phyloP scores from a whole-genome alignment of 2,888 invertebrate species.

The Synanthedon andrenaeformis region DNA sequence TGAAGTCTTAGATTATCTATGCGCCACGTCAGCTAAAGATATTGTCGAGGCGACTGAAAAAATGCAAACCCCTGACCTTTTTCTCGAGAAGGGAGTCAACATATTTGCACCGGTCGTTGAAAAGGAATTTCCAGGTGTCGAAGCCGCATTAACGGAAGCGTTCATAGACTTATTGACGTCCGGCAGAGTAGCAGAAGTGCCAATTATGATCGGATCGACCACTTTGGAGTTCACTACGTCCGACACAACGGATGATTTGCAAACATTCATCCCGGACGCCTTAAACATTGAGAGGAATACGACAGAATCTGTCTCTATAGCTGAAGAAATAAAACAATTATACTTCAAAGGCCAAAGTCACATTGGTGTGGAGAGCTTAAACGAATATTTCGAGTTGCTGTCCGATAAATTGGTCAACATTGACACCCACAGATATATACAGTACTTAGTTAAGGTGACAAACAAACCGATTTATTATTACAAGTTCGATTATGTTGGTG shows the following conservation, averaged over 20 bases:
- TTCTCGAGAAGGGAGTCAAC: slow-evolving; percentile 12
- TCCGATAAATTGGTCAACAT: slow-evolving; percentile 41
- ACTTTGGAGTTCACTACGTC: slow-evolving; percentile 34
- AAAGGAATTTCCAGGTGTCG: slow-evolving; percentile 49
- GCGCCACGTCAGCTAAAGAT: slow-evolving; percentile 41
- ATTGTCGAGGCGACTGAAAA: slow-evolving; percentile 35
- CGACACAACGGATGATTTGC: slow-evolving; percentile 32
- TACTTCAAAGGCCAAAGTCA: slow-evolving; percentile 37
- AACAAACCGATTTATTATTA: slow-evolving; percentile 51
- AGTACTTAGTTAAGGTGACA: slow-evolving; percentile 38
- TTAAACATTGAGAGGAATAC: slow-evolving; percentile 40
- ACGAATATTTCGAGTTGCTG: slow-evolving; percentile 36
- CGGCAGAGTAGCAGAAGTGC: slow-evolving; percentile 43
- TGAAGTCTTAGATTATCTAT: slow-evolving; percentile 47
- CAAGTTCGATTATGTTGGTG: slow-evolving; percentile 54
- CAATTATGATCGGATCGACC: slow-evolving; percentile 48
- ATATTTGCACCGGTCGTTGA: slow-evolving; percentile 39
- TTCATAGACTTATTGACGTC: slow-evolving; percentile 45
- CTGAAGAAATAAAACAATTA: slow-evolving; percentile 31
- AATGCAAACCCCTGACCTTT: slow-evolving; percentile 12
- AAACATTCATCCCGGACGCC: slow-evolving; percentile 37
- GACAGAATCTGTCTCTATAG: slow-evolving; percentile 30
- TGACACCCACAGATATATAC: slow-evolving; percentile 42
- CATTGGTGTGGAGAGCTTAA: slow-evolving; percentile 27
- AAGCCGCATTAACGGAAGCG: slow-evolving; percentile 40